Evolutionary conservation across 1,140 invertebrate genomes (phyloP), one percentile per base, ranked within the genome.

Genomic region (Drosophila kurseongensis): DNA sequence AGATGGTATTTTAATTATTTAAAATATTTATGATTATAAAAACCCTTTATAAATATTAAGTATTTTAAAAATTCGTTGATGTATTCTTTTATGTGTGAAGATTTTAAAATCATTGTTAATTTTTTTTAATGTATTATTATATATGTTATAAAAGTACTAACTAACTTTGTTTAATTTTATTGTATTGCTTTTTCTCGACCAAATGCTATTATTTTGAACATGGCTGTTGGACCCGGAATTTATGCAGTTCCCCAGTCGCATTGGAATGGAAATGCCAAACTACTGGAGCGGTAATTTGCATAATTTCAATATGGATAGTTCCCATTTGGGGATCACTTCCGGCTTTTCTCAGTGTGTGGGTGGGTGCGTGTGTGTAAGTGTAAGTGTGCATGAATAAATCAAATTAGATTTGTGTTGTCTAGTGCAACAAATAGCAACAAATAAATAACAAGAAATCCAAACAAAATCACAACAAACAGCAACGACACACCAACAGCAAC

Each of bases 391-490:
- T 79, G 75, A 83, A 86, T 86, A 86, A 86, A 86, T 86, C 82
- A 86, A 86, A 86, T 81, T 81, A 78, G 78, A 86, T 86, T 86
- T 86, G 66, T 86, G 69, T 86, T 86, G 54, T 81, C 76, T 78
- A 68, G 75, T 89, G 80, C 75, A 84, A 88, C 83, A 78, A 78
- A 78, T 77, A 72, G 65, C 59, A 77, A 78, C 75, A 89, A 88
- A 88, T 89, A 89, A 83, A 88, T 83, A 88, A 88, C 84, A 83
- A 65, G 76, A 88, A 78, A 88, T 84, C 84, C 77, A 89, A 75
- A 89, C 67, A 75, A 80, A 84, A 83, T 89, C 71, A 76, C 79
- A 83, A 88, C 72, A 78, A 75, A 54, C 73, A 80, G 36, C 67
- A 72, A 55, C 48, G 45, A 48, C 55, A 63, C 62, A 77, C 36